Evolutionary conservation across 2,113 vertebrate species (phyloP).

Genomic region (Ctenomys sociabilis): DNA sequence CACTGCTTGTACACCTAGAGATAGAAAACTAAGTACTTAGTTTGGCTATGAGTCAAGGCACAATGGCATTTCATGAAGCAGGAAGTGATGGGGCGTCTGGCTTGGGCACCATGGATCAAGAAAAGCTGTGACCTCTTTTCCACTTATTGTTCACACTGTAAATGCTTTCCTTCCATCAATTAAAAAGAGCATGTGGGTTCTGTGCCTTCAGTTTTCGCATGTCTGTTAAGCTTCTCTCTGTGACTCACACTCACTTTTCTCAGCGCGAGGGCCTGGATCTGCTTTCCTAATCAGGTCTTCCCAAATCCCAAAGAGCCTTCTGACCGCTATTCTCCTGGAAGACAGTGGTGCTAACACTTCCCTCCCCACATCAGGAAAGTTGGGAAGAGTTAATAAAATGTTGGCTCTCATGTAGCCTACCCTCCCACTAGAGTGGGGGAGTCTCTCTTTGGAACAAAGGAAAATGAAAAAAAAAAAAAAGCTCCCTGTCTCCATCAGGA

Average conservation of each 20-base stretch:
- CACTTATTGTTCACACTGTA: conserved; percentile 76
- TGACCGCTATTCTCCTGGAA: conserved; percentile 4
- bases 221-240: conserved; percentile 57
- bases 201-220: conserved; percentile 39
- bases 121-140: conserved; percentile 80
- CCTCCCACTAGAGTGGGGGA: not conserved
- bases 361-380: conserved; percentile 16
- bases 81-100: conserved; percentile 71
- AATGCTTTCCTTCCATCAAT: conserved; percentile 79
- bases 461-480: conserved; percentile 62
- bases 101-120: conserved; percentile 66
- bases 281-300: conserved; percentile 46
- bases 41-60: conserved; percentile 76
- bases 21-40: conserved; percentile 74
- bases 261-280: not conserved
- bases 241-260: conserved; percentile 61
- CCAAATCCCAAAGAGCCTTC: conserved; percentile 9
- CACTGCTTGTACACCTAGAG: conserved; percentile 52
- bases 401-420: not conserved
- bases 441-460: conserved; percentile 65
- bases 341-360: conserved; percentile 4
- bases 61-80: conserved; percentile 60
- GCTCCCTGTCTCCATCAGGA: conserved; percentile 60
- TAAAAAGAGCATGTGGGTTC: conserved; percentile 61
- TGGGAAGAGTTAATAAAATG: conserved; percentile 60